Conservation (phyloP, 2,888 invertebrate genomes). For the Cabera pusaria region DNA sequence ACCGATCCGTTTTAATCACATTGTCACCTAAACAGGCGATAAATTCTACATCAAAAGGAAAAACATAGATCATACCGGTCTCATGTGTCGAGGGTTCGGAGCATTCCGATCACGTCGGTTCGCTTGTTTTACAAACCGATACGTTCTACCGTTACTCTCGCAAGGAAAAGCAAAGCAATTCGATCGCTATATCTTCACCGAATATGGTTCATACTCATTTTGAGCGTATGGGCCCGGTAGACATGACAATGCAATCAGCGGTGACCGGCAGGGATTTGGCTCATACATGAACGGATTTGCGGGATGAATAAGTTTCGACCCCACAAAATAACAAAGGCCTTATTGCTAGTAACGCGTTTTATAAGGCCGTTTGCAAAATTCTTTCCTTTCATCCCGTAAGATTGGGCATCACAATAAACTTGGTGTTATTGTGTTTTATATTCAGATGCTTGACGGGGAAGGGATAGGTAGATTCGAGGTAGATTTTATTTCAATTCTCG, state of each 20-base stretch:
- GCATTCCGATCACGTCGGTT: conserved; percentile 81
- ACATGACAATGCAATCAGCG: conserved; percentile 84
- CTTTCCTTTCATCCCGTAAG: conserved; percentile 49
- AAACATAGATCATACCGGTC: conserved; percentile 78
- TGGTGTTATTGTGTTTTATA: conserved; percentile 15
- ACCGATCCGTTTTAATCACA: conserved; percentile 46
- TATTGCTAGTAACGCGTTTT: conserved; percentile 73
- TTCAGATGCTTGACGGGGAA: too few species aligned
- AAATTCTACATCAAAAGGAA: conserved; percentile 69
- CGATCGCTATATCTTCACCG: conserved; percentile 21
- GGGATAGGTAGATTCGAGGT: too few species aligned
- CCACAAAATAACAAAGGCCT: conserved; percentile 79
- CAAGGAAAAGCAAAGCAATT: conserved; percentile 10
- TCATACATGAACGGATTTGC: conserved; percentile 82
- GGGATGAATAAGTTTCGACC: conserved; percentile 83
- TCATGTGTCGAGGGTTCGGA: conserved; percentile 78
- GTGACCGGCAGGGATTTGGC: conserved; percentile 81
- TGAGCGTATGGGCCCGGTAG: conserved; percentile 48
- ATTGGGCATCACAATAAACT: conserved; percentile 27
- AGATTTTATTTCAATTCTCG: too few species aligned
- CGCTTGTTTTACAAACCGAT: conserved; percentile 82
- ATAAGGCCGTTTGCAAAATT: conserved; percentile 74
- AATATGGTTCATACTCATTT: conserved; percentile 38
- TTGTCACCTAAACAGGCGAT: conserved; percentile 51
- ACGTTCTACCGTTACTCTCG: conserved; percentile 56